A percentile compares a stretch with the other conserved stretches of the same genome.
phyloP scores from a whole-genome alignment of 2,888 invertebrate genomes.

The Hirtodrosophila histrioides region DNA sequence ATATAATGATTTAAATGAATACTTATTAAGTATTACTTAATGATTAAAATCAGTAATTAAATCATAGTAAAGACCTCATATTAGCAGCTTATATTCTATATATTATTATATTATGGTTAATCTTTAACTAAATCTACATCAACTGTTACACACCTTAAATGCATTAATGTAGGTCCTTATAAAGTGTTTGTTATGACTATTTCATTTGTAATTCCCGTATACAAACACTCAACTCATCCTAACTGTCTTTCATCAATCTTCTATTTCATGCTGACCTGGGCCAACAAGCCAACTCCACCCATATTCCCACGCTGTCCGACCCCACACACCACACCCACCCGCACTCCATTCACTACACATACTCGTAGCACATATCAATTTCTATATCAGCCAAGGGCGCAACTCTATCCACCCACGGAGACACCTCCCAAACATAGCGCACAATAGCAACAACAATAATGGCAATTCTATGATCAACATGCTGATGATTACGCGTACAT shows the following conservation, averaged over 20 bases:
- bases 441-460: slow-evolving; percentile 32
- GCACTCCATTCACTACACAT: slow-evolving; percentile 5
- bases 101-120: too few species aligned
- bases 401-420: slow-evolving; percentile 32
- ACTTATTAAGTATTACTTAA: too few species aligned
- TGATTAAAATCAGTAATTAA: too few species aligned
- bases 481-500: slow-evolving; percentile 73
- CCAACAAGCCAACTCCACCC: slow-evolving; percentile 1
- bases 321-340: background rate
- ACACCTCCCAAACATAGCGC: slow-evolving; percentile 9
- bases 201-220: too few species aligned
- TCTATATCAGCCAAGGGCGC: slow-evolving; percentile 44
- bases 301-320: slow-evolving; percentile 35
- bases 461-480: slow-evolving; percentile 67
- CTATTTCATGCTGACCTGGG: slow-evolving; percentile 22
- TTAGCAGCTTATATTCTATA: too few species aligned
- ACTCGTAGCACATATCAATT: slow-evolving; percentile 57
- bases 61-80: too few species aligned
- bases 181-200: too few species aligned
- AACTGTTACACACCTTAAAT: too few species aligned
- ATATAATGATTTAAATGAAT: too few species aligned
- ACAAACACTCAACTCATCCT: too few species aligned
- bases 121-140: too few species aligned
- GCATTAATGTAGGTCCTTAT: too few species aligned
- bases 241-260: background rate